Evolutionary conservation across 2,797 vertebrate genomes (phyloP), one percentile per base, ranked within the genome.

Genomic region (Phrynocephalus forsythii): DNA sequence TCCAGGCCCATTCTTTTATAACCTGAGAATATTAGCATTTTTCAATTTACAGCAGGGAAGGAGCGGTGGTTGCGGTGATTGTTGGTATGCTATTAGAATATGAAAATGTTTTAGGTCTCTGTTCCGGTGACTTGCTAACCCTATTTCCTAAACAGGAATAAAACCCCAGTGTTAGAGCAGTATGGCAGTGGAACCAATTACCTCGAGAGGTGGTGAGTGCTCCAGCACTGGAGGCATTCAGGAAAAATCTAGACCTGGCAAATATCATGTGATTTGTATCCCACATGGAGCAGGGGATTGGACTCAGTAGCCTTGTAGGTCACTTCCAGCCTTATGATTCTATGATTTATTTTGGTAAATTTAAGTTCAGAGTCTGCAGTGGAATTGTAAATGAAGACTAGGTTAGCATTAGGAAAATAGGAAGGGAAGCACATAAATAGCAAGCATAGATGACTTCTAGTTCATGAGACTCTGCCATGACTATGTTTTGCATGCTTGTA

Each of bases 391-490:
- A 85, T 79, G 10, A 20, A 13, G 20, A 48, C 56, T 44, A 3
- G 5, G 2, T 48, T n/a, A 11, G 77, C 16, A 48, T 48, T 33
- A 63, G 15, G 18, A 26, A 5, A 63, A 79, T 79, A 16, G 60
- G 16, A 8, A 8, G 10, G 60, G 18, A 15, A 44, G 68, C 5
- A 18, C 3, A 11, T 15, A 66, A 15, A 48, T 26, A 76, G 10
- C 79, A 78, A 66, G 24, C 88, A 50, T 75, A 28, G 67, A 52
- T 82, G 83, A 82, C 80, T 84, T 80, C 26, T 56, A 56, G 52
- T 56, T 56, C 52, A 56, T 56, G 52, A 56, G 0, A 0, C 13
- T 90, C 87, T 84, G 26, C 38, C 22, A 52, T 56, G 90, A 0
- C 30, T 73, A 1, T 60, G 87, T 83, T 90, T 86, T 89, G 15